Evolutionary conservation across 2,797 vertebrate genomes (phyloP).

Genomic region (Oreochromis grahami): DNA sequence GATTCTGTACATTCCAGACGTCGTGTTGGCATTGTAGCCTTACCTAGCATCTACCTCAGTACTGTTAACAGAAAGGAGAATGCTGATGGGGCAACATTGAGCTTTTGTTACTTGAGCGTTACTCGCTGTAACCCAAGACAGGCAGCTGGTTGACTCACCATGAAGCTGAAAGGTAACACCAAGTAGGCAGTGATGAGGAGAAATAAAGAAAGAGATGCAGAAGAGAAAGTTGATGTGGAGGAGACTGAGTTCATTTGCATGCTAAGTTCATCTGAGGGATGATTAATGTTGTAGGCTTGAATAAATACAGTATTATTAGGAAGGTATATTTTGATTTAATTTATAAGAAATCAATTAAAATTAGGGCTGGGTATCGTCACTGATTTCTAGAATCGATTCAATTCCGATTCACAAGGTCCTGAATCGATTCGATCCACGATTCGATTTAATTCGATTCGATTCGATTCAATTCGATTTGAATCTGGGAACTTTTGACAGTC

Average conservation of each 20-base stretch:
- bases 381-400: too few relatives aligned
- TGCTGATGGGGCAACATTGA: conserved; percentile 27
- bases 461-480: too few relatives aligned
- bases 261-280: conserved; percentile 38
- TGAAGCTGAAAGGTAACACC: conserved; percentile 56
- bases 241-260: conserved; percentile 22
- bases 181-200: not conserved
- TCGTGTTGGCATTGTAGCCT: not conserved
- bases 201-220: not conserved
- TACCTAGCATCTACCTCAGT: conserved; percentile 55
- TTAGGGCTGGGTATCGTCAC: too few relatives aligned
- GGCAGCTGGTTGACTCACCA: conserved; percentile 63
- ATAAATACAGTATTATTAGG: not conserved
- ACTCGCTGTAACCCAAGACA: conserved; percentile 58
- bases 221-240: not conserved
- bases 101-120: conserved; percentile 70
- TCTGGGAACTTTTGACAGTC: too few relatives aligned
- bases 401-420: too few relatives aligned
- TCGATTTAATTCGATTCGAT: too few relatives aligned
- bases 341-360: not conserved
- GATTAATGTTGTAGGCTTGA: not conserved
- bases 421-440: too few relatives aligned
- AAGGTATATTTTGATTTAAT: conserved; percentile 6
- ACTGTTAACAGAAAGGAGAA: conserved; percentile 31
- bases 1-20: not conserved